Evolutionary conservation across 2,113 vertebrate genomes (phyloP).

Genomic region (Gambusia holbrooki): DNA sequence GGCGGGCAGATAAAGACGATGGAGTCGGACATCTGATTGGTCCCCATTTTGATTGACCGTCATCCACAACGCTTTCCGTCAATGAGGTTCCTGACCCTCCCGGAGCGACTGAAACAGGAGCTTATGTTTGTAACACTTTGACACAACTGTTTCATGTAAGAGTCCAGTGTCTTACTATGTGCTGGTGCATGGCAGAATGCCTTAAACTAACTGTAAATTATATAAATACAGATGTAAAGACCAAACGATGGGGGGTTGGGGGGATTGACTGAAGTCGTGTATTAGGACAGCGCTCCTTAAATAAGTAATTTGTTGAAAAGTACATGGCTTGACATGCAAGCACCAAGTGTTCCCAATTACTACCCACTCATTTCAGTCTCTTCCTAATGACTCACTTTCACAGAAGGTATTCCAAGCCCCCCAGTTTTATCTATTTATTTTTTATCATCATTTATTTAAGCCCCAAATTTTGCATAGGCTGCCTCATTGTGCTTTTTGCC

Average conservation of each 20-base stretch:
- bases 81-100: neutral
- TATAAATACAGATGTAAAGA: neutral
- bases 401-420: neutral
- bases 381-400: neutral
- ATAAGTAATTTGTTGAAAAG: neutral
- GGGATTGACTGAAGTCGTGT: neutral
- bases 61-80: too few species aligned
- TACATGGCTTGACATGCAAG: neutral
- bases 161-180: neutral
- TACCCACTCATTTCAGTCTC: neutral
- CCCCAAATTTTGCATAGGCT: neutral
- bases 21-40: too few species aligned
- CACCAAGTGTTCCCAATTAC: neutral
- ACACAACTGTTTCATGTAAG: neutral
- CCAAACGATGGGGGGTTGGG: neutral
- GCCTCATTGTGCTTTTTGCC: conserved; percentile 16
- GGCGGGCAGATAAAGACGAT: too few species aligned
- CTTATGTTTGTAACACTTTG: neutral
- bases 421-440: neutral
- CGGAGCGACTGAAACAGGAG: neutral
- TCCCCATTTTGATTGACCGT: too few species aligned
- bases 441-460: too few species aligned
- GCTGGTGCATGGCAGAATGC: neutral
- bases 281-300: neutral
- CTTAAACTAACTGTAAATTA: neutral